Percentiles rank a stretch among this genome's conserved stretches.
Evolutionary conservation across 2,113 vertebrate species (phyloP).

Genomic region (Macaca mulatta): DNA sequence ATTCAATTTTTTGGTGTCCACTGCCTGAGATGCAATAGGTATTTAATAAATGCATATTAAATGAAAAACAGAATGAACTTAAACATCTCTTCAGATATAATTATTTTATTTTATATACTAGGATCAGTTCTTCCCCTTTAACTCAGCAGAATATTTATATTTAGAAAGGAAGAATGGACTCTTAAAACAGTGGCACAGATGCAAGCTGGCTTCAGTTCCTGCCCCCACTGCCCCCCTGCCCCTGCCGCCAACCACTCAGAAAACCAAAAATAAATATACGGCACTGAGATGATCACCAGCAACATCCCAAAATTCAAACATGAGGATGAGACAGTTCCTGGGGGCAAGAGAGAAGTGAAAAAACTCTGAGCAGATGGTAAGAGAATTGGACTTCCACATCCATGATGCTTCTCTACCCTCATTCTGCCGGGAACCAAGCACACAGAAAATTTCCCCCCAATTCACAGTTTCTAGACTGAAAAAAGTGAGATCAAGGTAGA

Average conservation of each 20-base stretch:
- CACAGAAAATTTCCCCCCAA: background rate
- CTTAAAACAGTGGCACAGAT: background rate
- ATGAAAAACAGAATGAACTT: slow-evolving; percentile 20
- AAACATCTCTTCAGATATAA: background rate
- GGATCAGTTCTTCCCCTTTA: slow-evolving; percentile 13
- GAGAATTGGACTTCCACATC: background rate
- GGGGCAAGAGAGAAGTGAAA: background rate
- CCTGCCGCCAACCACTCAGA: background rate
- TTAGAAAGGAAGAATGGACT: background rate
- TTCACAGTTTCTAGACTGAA: background rate
- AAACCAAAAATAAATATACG: background rate
- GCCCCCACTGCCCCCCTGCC: too few species aligned
- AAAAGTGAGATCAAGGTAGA: background rate
- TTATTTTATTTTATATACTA: slow-evolving; percentile 25
- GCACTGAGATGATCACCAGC: background rate
- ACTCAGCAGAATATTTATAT: background rate
- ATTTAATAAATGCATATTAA: slow-evolving; percentile 14
- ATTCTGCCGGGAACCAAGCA: background rate
- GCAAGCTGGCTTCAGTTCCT: background rate
- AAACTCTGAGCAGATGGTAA: background rate
- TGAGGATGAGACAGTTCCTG: background rate
- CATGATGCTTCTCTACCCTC: background rate
- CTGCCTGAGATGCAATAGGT: background rate
- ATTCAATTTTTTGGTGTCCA: background rate
- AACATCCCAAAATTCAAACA: background rate